Conservation (phyloP, 2,888 invertebrate genomes). For the Acanthopleura granulata region DNA sequence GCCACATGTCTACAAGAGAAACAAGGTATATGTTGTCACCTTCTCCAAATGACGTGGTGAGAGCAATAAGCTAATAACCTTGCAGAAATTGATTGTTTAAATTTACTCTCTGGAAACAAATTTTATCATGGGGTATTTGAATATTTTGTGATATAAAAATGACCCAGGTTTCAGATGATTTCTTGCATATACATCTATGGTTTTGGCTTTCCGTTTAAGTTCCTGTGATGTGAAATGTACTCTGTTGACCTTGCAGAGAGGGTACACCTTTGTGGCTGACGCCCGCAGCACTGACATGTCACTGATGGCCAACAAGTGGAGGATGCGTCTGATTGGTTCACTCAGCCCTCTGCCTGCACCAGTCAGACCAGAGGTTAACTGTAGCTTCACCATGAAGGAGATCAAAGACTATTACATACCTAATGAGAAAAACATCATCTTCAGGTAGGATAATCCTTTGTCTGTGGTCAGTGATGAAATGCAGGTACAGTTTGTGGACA, state of each 20-base stretch:
- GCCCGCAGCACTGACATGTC: conserved; percentile 62
- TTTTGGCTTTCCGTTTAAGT: not conserved
- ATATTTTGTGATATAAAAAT: no score
- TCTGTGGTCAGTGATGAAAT: no score
- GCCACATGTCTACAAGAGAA: conserved; percentile 68
- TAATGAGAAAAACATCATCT: conserved; percentile 61
- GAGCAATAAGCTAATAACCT: no score
- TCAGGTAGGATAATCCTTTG: conserved; percentile 49
- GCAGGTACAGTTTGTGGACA: no score
- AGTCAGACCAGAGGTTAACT: conserved; percentile 55
- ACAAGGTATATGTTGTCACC: conserved; percentile 50
- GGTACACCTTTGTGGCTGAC: conserved; percentile 69
- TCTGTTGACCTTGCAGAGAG: conserved; percentile 50
- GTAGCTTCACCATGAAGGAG: conserved; percentile 61
- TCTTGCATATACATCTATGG: no score
- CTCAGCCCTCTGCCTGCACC: conserved; percentile 64
- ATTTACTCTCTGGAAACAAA: no score
- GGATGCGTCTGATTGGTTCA: conserved; percentile 68
- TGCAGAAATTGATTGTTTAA: no score
- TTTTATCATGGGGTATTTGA: no score
- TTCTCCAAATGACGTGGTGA: not conserved
- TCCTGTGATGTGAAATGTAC: conserved; percentile 3
- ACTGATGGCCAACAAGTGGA: conserved; percentile 60
- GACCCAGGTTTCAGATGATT: no score
- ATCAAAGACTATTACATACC: conserved; percentile 68